These are phyloP conservation scores for Caradrina kadenii DNA, from an alignment of 2,888 invertebrate species.

Conservation along the genomic window DNA sequence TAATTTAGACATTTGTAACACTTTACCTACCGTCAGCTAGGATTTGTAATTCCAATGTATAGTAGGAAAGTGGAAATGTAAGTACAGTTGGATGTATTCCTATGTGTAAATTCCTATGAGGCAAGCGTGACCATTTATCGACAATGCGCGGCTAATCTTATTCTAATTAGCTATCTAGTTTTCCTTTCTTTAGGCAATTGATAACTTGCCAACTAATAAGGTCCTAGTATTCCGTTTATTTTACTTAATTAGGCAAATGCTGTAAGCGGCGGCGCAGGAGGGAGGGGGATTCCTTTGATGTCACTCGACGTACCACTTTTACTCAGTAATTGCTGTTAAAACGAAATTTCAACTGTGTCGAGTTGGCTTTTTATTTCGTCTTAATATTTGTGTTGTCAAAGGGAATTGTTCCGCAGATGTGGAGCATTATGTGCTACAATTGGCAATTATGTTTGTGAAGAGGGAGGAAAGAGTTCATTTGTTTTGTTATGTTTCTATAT, in stretches of 20 bases:
- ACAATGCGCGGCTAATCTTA: background rate
- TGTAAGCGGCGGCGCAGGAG: constrained; percentile 18
- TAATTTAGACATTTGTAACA: background rate
- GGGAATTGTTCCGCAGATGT: constrained; percentile 16
- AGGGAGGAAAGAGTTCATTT: constrained; percentile 11
- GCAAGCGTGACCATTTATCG: background rate
- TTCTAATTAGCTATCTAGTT: constrained; percentile 1
- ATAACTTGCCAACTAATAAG: constrained; percentile 23
- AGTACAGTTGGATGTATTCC: background rate
- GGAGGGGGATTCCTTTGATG: constrained; percentile 56
- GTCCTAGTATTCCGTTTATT: constrained; percentile 42
- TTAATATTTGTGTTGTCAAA: constrained; percentile 41
- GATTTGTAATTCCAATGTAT: too few relatives aligned
- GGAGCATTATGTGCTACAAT: constrained; percentile 14
- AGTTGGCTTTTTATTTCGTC: constrained; percentile 32
- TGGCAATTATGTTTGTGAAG: constrained; percentile 29
- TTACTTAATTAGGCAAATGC: constrained; percentile 62
- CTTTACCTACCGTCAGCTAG: background rate
- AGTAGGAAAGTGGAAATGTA: background rate
- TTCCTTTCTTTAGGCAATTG: constrained; percentile 16
- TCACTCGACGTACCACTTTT: constrained; percentile 55
- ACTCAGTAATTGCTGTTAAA: constrained; percentile 45
- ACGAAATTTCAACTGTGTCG: constrained; percentile 21
- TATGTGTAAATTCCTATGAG: background rate
- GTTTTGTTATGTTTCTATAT: constrained; percentile 10